Conservation (phyloP, 2,797 vertebrate genomes). For the Rhynchotus rufescens region DNA sequence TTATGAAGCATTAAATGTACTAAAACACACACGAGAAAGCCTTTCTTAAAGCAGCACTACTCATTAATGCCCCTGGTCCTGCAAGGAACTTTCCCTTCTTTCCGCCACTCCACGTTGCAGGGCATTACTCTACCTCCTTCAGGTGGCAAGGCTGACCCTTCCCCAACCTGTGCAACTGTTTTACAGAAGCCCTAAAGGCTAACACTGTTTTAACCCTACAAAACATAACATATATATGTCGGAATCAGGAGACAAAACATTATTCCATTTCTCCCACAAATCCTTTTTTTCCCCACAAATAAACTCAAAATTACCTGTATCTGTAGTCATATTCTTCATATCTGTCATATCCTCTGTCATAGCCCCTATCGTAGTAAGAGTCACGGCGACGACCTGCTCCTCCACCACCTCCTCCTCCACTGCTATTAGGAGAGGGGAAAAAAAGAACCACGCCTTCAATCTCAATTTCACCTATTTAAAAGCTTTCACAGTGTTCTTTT, state of each 20-base stretch:
- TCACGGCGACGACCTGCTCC: conserved; percentile 86
- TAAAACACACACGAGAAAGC: conserved; percentile 56
- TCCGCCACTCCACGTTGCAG: not conserved
- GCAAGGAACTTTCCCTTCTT: conserved; percentile 34
- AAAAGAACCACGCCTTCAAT: not conserved
- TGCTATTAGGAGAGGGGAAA: conserved; percentile 38
- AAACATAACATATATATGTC: not conserved
- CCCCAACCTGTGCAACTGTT: not conserved
- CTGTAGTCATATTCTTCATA: conserved; percentile 92
- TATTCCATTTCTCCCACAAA: not conserved
- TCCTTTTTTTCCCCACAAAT: not conserved
- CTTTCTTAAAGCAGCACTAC: conserved; percentile 32
- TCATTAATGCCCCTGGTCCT: conserved; percentile 29
- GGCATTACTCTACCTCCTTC: not conserved
- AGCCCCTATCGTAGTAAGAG: conserved; percentile 87
- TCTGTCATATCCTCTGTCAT: conserved; percentile 89
- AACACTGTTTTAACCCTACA: not conserved
- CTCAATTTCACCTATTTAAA: not conserved
- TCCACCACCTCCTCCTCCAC: conserved; percentile 81
- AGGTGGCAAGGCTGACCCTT: not conserved
- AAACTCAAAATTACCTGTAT: conserved; percentile 82
- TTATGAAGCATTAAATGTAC: conserved; percentile 51
- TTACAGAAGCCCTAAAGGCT: not conserved
- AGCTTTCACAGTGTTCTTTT: not conserved
- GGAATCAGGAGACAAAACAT: too few species aligned